Conservation (phyloP, 1,140 invertebrate genomes). For the Trichonephila clavipes region DNA sequence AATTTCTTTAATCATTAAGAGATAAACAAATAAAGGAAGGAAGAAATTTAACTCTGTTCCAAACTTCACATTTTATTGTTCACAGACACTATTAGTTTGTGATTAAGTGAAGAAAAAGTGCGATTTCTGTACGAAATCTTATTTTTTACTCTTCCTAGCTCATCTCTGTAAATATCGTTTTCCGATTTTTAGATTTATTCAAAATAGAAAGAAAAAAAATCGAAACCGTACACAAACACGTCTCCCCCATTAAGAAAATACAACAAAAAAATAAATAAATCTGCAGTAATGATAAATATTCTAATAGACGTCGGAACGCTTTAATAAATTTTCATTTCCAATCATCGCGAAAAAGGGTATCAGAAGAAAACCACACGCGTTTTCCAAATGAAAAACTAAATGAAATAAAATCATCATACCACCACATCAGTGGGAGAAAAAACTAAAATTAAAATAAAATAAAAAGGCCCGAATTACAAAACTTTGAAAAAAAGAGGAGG, state of each 20-base stretch:
- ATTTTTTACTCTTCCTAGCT: neutral
- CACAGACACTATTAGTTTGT: neutral
- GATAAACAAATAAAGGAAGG: slow-evolving; percentile 17
- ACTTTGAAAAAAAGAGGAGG: neutral
- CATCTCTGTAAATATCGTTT: slow-evolving; percentile 15
- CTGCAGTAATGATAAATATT: slow-evolving; percentile 33
- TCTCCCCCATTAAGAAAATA: neutral
- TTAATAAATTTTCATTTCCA: slow-evolving; percentile 53
- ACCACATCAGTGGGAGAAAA: neutral
- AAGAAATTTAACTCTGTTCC: slow-evolving; percentile 14
- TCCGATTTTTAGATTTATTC: slow-evolving; percentile 33
- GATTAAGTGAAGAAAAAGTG: slow-evolving; percentile 3
- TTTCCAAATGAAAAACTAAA: slow-evolving; percentile 48
- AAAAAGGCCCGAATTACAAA: neutral
- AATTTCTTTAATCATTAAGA: neutral
- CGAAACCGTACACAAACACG: slow-evolving; percentile 1
- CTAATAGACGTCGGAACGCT: slow-evolving; percentile 7
- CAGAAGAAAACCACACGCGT: slow-evolving; percentile 39
- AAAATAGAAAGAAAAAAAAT: neutral
- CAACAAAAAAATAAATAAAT: slow-evolving; percentile 29
- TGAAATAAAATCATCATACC: slow-evolving; percentile 69
- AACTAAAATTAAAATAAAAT: slow-evolving; percentile 30
- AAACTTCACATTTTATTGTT: neutral
- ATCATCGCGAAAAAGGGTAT: slow-evolving; percentile 6
- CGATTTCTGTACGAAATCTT: neutral